These are phyloP conservation scores for Oncopeltus fasciatus DNA, from an alignment of 1,140 invertebrate genomes.

Conservation along the genomic window DNA sequence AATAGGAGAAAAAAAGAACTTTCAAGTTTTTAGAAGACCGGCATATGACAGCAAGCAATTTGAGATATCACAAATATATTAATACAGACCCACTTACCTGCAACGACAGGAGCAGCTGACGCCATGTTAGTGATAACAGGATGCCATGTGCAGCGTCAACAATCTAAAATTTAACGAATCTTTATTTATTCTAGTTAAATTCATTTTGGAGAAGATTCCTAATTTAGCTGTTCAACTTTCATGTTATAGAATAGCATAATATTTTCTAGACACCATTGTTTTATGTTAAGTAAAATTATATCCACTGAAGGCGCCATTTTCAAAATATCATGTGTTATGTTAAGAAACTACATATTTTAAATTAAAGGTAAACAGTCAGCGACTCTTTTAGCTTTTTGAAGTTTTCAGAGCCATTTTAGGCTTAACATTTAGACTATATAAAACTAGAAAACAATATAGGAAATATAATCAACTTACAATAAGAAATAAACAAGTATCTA, in stretches of 20 bases:
- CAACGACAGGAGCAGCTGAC: conserved; percentile 24
- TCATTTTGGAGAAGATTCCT: not conserved
- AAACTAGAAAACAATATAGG: too few species aligned
- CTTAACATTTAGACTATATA: too few species aligned
- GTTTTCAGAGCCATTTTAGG: too few species aligned
- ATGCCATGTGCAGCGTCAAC: not conserved
- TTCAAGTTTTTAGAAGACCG: too few species aligned
- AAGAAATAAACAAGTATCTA: too few species aligned
- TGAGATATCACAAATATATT: not conserved
- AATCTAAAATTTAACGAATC: not conserved
- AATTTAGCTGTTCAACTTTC: not conserved
- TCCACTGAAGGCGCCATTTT: conserved; percentile 4
- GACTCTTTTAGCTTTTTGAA: too few species aligned
- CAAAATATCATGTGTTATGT: not conserved
- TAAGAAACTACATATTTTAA: too few species aligned
- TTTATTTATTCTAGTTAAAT: not conserved
- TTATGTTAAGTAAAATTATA: not conserved
- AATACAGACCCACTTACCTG: conserved; percentile 20
- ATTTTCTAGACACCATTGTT: not conserved
- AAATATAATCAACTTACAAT: too few species aligned
- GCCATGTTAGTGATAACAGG: conserved; percentile 22
- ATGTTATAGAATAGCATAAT: not conserved
- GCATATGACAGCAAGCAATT: not conserved
- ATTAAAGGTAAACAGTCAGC: too few species aligned
- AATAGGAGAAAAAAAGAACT: too few species aligned